Conservation (phyloP, 2,888 invertebrate genomes). For the Tinea trinotella region DNA sequence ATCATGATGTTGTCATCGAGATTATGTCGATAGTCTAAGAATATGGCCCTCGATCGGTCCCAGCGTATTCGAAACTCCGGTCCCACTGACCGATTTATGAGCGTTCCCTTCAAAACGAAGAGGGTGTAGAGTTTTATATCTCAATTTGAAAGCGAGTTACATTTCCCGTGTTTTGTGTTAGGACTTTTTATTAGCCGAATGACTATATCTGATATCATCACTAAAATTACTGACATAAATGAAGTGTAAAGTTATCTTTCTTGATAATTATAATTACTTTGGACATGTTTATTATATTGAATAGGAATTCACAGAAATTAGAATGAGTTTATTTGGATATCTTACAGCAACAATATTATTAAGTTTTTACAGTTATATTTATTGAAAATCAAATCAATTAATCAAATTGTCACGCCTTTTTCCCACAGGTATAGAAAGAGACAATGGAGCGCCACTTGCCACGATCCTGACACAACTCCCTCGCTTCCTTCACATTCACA, state of each 20-base stretch:
- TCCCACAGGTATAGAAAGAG: too few species aligned
- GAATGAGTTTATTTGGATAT: too few species aligned
- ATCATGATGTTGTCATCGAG: background rate
- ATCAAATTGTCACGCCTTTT: too few species aligned
- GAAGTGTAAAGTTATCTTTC: background rate
- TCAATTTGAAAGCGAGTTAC: conserved; percentile 53
- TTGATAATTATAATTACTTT: too few species aligned
- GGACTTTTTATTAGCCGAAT: background rate
- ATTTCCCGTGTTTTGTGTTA: conserved; percentile 30
- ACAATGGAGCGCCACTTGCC: too few species aligned
- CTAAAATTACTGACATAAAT: background rate
- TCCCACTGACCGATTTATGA: conserved; percentile 59
- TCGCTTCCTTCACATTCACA: too few species aligned
- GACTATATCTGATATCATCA: background rate
- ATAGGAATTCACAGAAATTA: background rate
- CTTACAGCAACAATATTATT: too few species aligned
- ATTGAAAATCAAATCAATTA: too few species aligned
- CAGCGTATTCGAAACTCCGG: conserved; percentile 21
- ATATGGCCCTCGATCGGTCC: background rate
- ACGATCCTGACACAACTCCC: too few species aligned
- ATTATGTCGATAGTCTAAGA: background rate
- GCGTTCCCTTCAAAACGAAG: conserved; percentile 43
- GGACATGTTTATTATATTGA: background rate
- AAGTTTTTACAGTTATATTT: too few species aligned
- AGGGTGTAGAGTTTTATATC: conserved; percentile 57